Conservation (phyloP, 2,888 invertebrate genomes). For the Apamea epomidion region DNA sequence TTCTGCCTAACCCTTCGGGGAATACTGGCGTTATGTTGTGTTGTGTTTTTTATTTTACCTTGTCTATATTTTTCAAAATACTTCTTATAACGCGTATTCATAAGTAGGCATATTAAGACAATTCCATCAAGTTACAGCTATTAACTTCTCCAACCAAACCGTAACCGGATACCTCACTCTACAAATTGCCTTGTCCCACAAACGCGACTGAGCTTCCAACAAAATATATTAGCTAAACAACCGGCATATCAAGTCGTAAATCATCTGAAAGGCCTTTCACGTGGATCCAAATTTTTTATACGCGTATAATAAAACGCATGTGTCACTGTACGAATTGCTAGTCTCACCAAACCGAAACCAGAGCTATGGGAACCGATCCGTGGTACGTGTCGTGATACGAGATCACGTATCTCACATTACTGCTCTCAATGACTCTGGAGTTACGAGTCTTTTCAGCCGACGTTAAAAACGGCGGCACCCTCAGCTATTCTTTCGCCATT, state of each 20-base stretch:
- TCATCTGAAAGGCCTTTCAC: slow-evolving; percentile 61
- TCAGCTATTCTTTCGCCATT: slow-evolving; percentile 83
- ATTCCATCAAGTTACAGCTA: not conserved
- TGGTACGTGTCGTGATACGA: slow-evolving; percentile 71
- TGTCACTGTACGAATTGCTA: slow-evolving; percentile 70
- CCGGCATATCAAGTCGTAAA: slow-evolving; percentile 62
- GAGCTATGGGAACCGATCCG: slow-evolving; percentile 69
- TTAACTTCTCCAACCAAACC: not conserved
- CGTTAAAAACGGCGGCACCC: slow-evolving; percentile 80
- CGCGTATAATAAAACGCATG: slow-evolving; percentile 74
- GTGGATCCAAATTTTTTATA: slow-evolving; percentile 59
- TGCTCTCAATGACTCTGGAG: slow-evolving; percentile 80
- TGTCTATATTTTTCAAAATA: not conserved
- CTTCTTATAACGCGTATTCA: not conserved
- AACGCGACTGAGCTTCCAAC: slow-evolving; percentile 23
- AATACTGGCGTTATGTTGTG: too few species aligned
- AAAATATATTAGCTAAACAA: slow-evolving; percentile 60
- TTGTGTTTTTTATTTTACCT: not conserved
- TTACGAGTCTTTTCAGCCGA: slow-evolving; percentile 82
- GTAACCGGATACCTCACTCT: not conserved
- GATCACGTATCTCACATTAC: slow-evolving; percentile 76
- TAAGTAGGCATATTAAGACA: not conserved
- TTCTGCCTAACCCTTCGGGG: too few species aligned
- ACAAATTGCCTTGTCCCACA: slow-evolving; percentile 20
- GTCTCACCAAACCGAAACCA: slow-evolving; percentile 70